Conservation (phyloP, 2,113 vertebrate species). For the Macaca mulatta region DNA sequence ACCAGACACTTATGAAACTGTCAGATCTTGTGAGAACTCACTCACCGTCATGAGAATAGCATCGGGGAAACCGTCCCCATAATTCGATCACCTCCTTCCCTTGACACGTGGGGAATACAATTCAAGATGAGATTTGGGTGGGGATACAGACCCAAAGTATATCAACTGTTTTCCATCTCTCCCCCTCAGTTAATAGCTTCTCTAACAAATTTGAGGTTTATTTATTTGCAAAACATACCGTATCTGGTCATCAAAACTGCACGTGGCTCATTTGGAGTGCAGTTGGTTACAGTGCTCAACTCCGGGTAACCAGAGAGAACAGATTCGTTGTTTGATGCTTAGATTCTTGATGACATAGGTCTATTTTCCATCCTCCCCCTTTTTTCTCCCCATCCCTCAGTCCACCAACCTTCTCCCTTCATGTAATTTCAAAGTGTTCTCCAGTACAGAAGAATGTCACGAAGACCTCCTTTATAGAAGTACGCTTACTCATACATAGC, state of each 20-base stretch:
- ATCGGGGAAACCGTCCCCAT: no score
- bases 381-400: neutral
- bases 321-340: neutral
- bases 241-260: neutral
- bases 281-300: neutral
- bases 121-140: no score
- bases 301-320: neutral
- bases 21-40: no score
- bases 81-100: no score
- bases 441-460: neutral
- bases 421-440: neutral
- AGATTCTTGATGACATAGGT: neutral
- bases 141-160: no score
- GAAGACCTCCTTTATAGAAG: neutral
- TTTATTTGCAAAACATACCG: neutral
- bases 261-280: neutral
- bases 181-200: neutral
- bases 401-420: neutral
- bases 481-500: neutral
- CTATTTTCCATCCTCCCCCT: accelerated
- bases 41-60: no score
- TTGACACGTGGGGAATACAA: no score
- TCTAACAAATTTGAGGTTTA: neutral
- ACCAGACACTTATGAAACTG: no score
- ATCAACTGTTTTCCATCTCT: neutral